Evolutionary conservation across 2,888 invertebrate species (phyloP).

Genomic region (Dicyrtomina minuta): DNA sequence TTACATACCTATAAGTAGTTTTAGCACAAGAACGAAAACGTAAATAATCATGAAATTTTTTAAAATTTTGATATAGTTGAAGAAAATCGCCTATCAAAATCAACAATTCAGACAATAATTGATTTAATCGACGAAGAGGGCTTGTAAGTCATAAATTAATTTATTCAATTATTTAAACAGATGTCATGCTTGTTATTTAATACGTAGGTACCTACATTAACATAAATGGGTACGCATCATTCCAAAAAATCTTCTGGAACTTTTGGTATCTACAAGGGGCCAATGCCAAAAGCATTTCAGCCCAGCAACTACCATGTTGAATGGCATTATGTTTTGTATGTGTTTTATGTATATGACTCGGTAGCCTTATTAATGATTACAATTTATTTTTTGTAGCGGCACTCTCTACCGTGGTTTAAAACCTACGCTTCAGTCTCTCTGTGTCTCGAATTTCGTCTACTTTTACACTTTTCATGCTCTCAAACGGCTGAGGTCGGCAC

Average conservation of each 20-base stretch:
- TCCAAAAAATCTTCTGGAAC: too few relatives aligned
- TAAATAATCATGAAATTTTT: too few relatives aligned
- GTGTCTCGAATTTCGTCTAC: slow-evolving; percentile 90
- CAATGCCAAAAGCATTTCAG: too few relatives aligned
- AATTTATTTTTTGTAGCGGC: slow-evolving; percentile 57
- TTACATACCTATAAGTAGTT: too few relatives aligned
- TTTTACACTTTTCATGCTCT: slow-evolving; percentile 89
- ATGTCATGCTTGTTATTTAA: too few relatives aligned
- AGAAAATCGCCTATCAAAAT: slow-evolving; percentile 66
- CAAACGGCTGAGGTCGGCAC: slow-evolving; percentile 59
- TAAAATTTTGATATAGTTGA: too few relatives aligned
- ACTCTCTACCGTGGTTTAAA: slow-evolving; percentile 76
- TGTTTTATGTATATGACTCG: neutral
- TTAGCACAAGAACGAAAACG: too few relatives aligned
- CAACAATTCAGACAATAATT: slow-evolving; percentile 67
- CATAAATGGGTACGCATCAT: too few relatives aligned
- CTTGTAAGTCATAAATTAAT: slow-evolving; percentile 59
- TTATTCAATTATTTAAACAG: too few relatives aligned
- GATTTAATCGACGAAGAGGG: slow-evolving; percentile 70
- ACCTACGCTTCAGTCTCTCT: slow-evolving; percentile 80
- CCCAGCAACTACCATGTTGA: too few relatives aligned
- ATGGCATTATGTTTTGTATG: neutral
- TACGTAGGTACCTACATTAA: too few relatives aligned
- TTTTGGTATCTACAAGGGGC: too few relatives aligned
- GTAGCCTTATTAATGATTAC: neutral